Evolutionary conservation across 2,113 vertebrate genomes (phyloP).

Genomic region (Delphinus delphis): DNA sequence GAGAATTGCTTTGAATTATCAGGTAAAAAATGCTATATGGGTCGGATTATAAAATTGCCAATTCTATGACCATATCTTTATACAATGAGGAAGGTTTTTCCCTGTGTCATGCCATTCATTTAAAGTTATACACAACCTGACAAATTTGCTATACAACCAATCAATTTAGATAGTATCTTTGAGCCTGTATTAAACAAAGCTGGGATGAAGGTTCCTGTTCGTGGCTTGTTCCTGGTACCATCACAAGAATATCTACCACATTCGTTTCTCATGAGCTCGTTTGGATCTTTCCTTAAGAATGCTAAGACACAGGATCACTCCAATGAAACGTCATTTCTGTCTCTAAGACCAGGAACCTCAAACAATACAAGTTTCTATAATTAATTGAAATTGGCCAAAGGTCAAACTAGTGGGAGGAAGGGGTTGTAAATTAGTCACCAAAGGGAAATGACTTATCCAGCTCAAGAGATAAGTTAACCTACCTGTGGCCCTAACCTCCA

Average conservation of each 20-base stretch:
- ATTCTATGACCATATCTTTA: neutral
- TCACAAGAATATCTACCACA: neutral
- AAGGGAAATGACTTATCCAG: neutral
- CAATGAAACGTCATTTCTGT: neutral
- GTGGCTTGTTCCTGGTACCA: neutral
- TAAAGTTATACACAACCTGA: neutral
- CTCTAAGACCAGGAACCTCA: neutral
- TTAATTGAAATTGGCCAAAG: conserved; percentile 8
- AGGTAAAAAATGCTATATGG: neutral
- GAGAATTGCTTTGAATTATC: conserved; percentile 26
- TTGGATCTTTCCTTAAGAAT: neutral
- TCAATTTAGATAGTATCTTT: neutral
- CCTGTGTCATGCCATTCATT: neutral
- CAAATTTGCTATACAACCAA: neutral
- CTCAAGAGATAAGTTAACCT: neutral
- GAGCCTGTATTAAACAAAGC: neutral
- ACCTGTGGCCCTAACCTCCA: neutral
- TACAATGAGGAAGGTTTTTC: neutral
- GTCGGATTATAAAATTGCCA: neutral
- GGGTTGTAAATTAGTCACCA: neutral
- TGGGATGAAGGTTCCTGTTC: neutral
- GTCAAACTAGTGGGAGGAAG: neutral
- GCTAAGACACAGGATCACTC: neutral
- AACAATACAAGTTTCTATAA: neutral
- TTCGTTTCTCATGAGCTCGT: neutral